Conservation (phyloP, 53 echinoderm and acorn worm species). For the Antedon mediterranea region DNA sequence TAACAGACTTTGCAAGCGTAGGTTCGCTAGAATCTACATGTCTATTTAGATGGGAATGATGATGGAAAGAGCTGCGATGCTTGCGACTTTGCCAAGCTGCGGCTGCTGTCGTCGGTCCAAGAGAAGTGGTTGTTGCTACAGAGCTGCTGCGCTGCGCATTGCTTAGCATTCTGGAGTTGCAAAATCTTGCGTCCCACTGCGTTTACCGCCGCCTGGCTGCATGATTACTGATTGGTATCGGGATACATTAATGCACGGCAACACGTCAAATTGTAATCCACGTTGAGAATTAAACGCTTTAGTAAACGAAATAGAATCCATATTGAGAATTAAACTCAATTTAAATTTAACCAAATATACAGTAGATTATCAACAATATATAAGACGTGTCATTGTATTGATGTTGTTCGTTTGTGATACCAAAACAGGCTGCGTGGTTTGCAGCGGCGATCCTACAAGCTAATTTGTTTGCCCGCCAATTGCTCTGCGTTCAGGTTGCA, state of each 20-base stretch:
- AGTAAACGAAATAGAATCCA: too few species aligned
- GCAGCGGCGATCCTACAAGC: background rate
- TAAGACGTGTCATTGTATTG: background rate
- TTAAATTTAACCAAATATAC: too few species aligned
- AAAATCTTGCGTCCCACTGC: background rate
- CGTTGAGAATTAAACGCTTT: too few species aligned
- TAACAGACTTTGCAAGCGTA: background rate
- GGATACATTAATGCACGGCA: background rate
- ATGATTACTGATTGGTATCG: background rate
- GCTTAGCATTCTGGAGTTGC: background rate
- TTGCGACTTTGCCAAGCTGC: background rate
- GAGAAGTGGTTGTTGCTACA: background rate
- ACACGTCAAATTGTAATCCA: background rate
- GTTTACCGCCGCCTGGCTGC: background rate
- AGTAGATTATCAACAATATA: too few species aligned
- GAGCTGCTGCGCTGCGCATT: background rate
- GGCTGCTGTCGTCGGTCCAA: background rate
- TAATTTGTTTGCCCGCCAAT: background rate
- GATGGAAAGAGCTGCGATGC: background rate
- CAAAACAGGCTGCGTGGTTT: background rate
- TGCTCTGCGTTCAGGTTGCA: background rate
- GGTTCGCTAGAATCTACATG: background rate
- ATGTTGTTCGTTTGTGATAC: background rate
- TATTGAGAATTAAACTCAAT: too few species aligned
- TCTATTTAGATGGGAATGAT: background rate